Percentiles rank a stretch among this genome's conserved stretches.
Conservation (phyloP, 2,888 invertebrate genomes). For the Branchellion lobata region DNA sequence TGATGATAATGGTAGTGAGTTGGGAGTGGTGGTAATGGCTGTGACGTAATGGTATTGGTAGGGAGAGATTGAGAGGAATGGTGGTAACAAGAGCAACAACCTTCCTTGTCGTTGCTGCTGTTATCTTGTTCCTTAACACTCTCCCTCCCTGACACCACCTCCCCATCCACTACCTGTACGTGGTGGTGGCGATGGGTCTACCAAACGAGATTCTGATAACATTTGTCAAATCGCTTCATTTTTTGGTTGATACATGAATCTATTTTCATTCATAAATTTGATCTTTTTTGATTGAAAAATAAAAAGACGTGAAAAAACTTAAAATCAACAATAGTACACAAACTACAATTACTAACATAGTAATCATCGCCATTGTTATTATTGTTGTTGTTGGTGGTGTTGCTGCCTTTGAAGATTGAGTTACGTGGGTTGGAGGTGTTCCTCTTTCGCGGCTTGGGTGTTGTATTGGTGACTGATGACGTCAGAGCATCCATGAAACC, state of each 20-base stretch:
- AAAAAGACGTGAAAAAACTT: background rate
- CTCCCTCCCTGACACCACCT: background rate
- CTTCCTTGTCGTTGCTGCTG: background rate
- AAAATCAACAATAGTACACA: background rate
- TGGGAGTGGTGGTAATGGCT: background rate
- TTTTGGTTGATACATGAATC: too few species aligned
- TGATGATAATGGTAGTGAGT: background rate
- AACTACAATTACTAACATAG: background rate
- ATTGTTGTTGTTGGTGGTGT: background rate
- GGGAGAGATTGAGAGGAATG: background rate
- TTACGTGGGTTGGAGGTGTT: background rate
- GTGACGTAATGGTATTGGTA: constrained; percentile 3
- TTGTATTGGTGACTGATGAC: background rate
- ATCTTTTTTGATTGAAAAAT: too few species aligned
- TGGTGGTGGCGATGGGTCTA: too few species aligned
- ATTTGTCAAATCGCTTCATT: background rate
- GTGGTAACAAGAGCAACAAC: background rate
- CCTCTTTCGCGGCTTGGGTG: background rate
- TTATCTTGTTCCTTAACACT: background rate
- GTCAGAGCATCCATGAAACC: constrained; percentile 11
- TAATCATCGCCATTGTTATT: background rate
- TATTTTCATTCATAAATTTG: too few species aligned
- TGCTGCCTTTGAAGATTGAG: background rate
- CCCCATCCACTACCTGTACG: background rate
- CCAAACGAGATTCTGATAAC: too few species aligned